These are phyloP conservation scores for Anguilla anguilla DNA, from an alignment of 2,797 vertebrate genomes.

Conservation along the genomic window DNA sequence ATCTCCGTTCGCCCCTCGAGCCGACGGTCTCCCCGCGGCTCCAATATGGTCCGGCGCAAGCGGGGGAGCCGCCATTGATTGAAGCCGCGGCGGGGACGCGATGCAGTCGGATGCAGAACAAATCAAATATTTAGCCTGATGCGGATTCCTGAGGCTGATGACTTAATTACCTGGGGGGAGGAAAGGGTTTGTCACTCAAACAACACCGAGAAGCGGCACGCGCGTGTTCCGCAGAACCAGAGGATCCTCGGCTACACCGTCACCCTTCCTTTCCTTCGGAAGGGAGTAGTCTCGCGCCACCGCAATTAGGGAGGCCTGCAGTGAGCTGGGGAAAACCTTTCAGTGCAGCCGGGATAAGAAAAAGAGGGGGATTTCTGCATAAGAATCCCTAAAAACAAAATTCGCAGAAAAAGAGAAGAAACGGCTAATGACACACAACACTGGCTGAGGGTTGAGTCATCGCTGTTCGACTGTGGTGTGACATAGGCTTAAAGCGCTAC, in stretches of 20 bases:
- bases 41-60: slow-evolving; percentile 49
- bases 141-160: slow-evolving; percentile 54
- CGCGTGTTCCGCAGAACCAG: not conserved
- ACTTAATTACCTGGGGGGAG: slow-evolving; percentile 43
- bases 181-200: slow-evolving; percentile 11
- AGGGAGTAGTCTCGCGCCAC: not conserved
- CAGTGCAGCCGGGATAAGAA: not conserved
- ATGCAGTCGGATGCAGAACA: slow-evolving; percentile 41
- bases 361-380: slow-evolving; percentile 4
- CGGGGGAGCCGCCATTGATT: slow-evolving; percentile 42
- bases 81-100: slow-evolving; percentile 52
- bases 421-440: slow-evolving; percentile 20
- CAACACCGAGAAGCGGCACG: not conserved
- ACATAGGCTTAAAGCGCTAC: slow-evolving; percentile 35
- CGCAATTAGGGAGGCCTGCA: not conserved
- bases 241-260: not conserved
- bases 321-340: not conserved
- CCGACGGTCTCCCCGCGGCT: slow-evolving; percentile 35
- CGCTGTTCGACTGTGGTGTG: slow-evolving; percentile 37
- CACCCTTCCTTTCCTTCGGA: not conserved
- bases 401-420: slow-evolving; percentile 19
- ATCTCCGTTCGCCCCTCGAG: slow-evolving; percentile 29
- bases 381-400: slow-evolving; percentile 21
- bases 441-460: slow-evolving; percentile 14
- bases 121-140: slow-evolving; percentile 65